Conservation (phyloP, 2,888 invertebrate species). For the Mesorhabditis sp. region DNA sequence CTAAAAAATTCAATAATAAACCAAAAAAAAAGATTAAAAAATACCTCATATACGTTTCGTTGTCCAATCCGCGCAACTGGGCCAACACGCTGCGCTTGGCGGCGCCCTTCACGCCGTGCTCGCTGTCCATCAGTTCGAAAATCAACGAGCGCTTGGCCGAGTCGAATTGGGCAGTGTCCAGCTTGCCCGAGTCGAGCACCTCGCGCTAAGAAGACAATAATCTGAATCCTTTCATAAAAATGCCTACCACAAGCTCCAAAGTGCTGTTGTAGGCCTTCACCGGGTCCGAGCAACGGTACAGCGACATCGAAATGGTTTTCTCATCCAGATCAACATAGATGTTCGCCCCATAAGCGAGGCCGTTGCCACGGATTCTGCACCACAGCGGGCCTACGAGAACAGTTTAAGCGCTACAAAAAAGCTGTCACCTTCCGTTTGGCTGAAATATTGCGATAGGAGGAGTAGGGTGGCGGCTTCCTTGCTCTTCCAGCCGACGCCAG, state of each 20-base stretch:
- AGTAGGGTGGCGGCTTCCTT: conserved; percentile 73
- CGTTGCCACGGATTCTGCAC: conserved; percentile 77
- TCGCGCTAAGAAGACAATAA: conserved; percentile 47
- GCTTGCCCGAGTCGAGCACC: conserved; percentile 63
- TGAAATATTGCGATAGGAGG: conserved; percentile 80
- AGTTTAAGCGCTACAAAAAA: neutral
- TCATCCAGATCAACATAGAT: conserved; percentile 65
- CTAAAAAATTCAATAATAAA: neutral
- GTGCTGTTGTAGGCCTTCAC: conserved; percentile 77
- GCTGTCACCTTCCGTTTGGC: conserved; percentile 71
- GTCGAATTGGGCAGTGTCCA: conserved; percentile 74
- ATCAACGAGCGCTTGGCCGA: conserved; percentile 82
- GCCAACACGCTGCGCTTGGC: conserved; percentile 73
- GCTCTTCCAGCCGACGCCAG: conserved; percentile 68
- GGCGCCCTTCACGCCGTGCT: conserved; percentile 75
- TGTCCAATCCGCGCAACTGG: conserved; percentile 67
- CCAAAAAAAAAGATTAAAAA: neutral
- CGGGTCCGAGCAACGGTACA: conserved; percentile 76
- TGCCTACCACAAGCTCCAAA: conserved; percentile 70
- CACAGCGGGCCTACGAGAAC: conserved; percentile 44
- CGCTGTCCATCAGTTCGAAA: conserved; percentile 78
- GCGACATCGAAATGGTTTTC: conserved; percentile 72
- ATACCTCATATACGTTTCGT: neutral
- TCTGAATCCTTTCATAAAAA: neutral
- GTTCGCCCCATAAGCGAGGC: conserved; percentile 76